These are phyloP conservation scores for Saimiri boliviensis DNA, from an alignment of 2,113 vertebrate genomes.

Conservation along the genomic window DNA sequence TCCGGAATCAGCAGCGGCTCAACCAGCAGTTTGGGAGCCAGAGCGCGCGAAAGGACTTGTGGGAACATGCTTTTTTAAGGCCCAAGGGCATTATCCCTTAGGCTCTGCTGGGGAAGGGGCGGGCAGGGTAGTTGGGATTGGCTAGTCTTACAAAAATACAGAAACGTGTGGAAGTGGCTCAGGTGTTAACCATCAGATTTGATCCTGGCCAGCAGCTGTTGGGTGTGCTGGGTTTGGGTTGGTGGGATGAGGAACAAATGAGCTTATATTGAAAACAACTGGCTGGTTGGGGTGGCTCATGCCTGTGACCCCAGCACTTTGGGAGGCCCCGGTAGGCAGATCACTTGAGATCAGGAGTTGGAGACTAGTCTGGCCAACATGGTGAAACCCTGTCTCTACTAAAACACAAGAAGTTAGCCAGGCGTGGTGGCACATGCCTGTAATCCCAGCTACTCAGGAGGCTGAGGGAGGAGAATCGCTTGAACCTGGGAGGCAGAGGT, in stretches of 20 bases:
- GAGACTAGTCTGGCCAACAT: too few species aligned
- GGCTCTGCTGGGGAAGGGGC: background rate
- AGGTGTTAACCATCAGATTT: background rate
- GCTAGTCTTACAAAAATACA: background rate
- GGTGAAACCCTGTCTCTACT: too few species aligned
- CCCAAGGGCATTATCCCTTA: too few species aligned
- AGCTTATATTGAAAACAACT: background rate
- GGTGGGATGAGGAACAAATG: background rate
- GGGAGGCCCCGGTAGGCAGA: too few species aligned
- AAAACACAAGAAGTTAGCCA: too few species aligned
- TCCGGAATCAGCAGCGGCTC: background rate
- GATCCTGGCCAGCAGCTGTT: background rate
- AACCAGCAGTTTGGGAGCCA: background rate
- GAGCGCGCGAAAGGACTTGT: background rate
- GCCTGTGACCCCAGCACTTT: too few species aligned
- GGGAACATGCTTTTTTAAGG: rapidly evolving
- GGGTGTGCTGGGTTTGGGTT: background rate
- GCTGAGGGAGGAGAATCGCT: too few species aligned
- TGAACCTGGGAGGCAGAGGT: too few species aligned
- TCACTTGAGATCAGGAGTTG: too few species aligned
- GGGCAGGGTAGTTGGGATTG: background rate
- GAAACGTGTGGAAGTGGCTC: background rate
- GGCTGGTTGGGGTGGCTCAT: rapidly evolving
- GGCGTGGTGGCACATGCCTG: too few species aligned
- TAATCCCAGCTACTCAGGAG: too few species aligned